These are phyloP conservation scores for Suncus etruscus DNA, from an alignment of 2,113 vertebrate genomes.

Conservation along the genomic window DNA sequence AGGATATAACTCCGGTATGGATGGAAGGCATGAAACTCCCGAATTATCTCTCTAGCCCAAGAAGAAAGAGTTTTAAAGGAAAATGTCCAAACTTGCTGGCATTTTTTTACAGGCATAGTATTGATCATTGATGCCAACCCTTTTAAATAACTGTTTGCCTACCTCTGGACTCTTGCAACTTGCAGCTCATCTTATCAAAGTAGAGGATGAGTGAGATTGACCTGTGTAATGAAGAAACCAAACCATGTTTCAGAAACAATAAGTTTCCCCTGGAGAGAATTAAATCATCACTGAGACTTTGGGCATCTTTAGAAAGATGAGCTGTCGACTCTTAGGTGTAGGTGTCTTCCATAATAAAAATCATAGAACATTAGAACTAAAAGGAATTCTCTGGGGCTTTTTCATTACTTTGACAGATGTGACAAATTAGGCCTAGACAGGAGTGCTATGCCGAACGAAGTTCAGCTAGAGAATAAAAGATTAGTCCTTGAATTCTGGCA, in stretches of 20 bases:
- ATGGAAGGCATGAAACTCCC: too few relatives aligned
- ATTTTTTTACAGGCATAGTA: slow-evolving; percentile 51
- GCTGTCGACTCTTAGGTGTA: not conserved
- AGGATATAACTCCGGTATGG: too few relatives aligned
- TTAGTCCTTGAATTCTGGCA: not conserved
- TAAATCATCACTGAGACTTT: not conserved
- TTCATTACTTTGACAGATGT: not conserved
- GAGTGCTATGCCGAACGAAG: not conserved
- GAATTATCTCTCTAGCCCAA: too few relatives aligned
- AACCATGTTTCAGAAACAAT: not conserved
- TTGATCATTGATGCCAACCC: slow-evolving; percentile 44
- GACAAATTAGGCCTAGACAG: not conserved
- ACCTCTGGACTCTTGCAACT: not conserved
- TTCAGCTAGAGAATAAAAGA: not conserved
- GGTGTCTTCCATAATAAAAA: slow-evolving; percentile 32
- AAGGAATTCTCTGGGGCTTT: not conserved
- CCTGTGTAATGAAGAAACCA: slow-evolving; percentile 30
- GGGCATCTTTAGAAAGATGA: slow-evolving; percentile 36
- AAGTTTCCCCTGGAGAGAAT: not conserved
- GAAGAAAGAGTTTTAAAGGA: slow-evolving; percentile 42
- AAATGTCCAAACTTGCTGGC: slow-evolving; percentile 44
- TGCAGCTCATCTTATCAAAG: not conserved
- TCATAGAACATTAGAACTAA: not conserved
- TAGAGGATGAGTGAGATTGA: not conserved
- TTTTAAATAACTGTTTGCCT: slow-evolving; percentile 42